Evolutionary conservation across 2,888 invertebrate species (phyloP).

Genomic region (Cephus rjabovi): DNA sequence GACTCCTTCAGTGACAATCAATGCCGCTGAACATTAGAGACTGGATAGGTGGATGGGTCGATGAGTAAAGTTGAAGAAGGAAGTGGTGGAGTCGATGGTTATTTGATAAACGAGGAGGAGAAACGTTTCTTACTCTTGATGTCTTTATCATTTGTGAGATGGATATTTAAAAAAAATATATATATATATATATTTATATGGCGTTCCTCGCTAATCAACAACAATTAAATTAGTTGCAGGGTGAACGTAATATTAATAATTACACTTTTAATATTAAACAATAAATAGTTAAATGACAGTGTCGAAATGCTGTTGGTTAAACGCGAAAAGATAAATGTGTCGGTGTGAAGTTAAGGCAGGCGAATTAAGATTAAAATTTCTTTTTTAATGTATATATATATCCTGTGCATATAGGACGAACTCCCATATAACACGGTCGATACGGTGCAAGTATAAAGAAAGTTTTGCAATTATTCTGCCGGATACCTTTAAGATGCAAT

Average conservation of each 20-base stretch:
- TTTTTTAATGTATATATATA: background rate
- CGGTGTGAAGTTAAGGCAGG: background rate
- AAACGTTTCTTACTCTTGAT: background rate
- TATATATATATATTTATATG: slow-evolving; percentile 9
- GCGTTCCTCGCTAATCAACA: slow-evolving; percentile 23
- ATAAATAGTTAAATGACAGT: slow-evolving; percentile 39
- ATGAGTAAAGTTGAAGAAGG: too few relatives aligned
- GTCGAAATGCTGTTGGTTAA: slow-evolving; percentile 25
- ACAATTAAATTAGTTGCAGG: slow-evolving; percentile 36
- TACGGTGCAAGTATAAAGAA: background rate
- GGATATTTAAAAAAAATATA: slow-evolving; percentile 3
- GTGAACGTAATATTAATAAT: slow-evolving; percentile 1
- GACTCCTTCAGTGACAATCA: slow-evolving; percentile 23
- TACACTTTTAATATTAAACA: slow-evolving; percentile 34
- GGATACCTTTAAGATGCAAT: slow-evolving; percentile 30
- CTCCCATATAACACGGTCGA: background rate
- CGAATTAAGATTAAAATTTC: background rate
- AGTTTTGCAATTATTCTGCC: background rate
- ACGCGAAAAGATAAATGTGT: background rate
- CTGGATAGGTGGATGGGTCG: background rate
- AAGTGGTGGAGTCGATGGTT: background rate
- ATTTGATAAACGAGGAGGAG: background rate
- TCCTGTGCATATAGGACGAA: background rate
- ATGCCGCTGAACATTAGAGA: slow-evolving; percentile 31
- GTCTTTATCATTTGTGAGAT: background rate